Evolutionary conservation across 2,113 vertebrate species (phyloP).

Genomic region (Melanostigma gelatinosum): DNA sequence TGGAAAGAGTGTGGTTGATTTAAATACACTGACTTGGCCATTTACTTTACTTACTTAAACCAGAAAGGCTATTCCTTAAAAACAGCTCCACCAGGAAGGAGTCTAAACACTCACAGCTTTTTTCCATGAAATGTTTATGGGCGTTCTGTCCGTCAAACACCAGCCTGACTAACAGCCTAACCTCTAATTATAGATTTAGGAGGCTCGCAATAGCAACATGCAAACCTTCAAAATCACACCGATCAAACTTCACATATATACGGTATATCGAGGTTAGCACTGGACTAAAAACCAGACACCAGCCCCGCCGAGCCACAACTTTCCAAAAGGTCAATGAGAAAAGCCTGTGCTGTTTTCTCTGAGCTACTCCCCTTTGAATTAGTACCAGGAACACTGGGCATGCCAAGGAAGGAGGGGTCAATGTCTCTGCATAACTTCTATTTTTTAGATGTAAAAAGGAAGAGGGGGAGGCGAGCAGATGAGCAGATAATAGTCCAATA

Average conservation of each 20-base stretch:
- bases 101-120: conserved; percentile 4
- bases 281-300: conserved; percentile 32
- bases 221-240: conserved; percentile 6
- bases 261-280: too few species aligned
- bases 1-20: background rate
- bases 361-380: conserved; percentile 51
- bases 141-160: conserved; percentile 45
- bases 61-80: background rate
- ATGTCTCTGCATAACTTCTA: background rate
- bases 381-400: conserved; percentile 34
- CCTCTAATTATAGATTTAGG: conserved; percentile 46
- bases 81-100: background rate
- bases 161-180: conserved; percentile 8
- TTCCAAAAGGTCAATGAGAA: conserved; percentile 42
- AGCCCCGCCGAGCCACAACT: conserved; percentile 34
- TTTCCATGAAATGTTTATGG: conserved; percentile 23
- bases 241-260: background rate
- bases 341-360: conserved; percentile 26
- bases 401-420: background rate
- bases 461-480: background rate
- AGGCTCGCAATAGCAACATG: conserved; percentile 10
- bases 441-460: background rate
- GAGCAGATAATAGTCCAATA: background rate
- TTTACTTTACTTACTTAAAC: background rate
- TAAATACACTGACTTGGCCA: background rate